Conservation (phyloP, 2,797 vertebrate species). For the Brachyalestes nurse region DNA sequence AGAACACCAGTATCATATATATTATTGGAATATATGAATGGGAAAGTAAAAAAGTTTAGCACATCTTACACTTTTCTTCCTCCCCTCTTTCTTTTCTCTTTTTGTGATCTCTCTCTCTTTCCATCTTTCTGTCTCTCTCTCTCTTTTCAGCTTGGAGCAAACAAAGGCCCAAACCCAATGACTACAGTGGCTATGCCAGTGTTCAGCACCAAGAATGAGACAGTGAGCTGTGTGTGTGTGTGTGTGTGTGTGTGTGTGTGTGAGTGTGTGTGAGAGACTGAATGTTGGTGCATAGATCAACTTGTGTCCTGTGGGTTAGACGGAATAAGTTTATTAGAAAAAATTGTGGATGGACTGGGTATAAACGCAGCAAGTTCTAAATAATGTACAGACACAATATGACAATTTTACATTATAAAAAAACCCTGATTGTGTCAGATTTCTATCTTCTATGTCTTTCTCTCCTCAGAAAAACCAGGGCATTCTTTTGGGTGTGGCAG, state of each 20-base stretch:
- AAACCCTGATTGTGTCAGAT: not conserved
- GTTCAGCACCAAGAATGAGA: slow-evolving; percentile 98
- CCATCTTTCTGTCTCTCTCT: slow-evolving; percentile 52
- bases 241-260: not conserved
- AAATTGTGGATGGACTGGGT: too few species aligned
- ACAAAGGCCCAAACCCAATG: slow-evolving; percentile 87
- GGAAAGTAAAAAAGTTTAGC: too few species aligned
- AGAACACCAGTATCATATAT: not conserved
- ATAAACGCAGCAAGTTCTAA: too few species aligned
- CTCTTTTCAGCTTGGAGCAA: slow-evolving; percentile 83
- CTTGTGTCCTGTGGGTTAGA: too few species aligned
- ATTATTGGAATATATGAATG: too few species aligned
- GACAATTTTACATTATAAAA: too few species aligned
- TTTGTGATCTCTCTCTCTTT: not conserved
- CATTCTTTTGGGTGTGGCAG: slow-evolving; percentile 95
- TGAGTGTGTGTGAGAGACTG: slow-evolving; percentile 1
- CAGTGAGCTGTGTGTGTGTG: slow-evolving; percentile 72
- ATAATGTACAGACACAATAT: too few species aligned
- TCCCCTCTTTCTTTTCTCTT: too few species aligned
- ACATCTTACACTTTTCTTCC: too few species aligned
- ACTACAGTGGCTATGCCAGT: slow-evolving; percentile 99
- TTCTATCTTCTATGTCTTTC: slow-evolving; percentile 46
- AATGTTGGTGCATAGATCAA: not conserved
- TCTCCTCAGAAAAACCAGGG: slow-evolving; percentile 92
- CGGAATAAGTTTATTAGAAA: too few species aligned